A percentile compares a stretch with the other conserved stretches of the same genome.
Evolutionary conservation across 2,113 vertebrate genomes (phyloP).

Genomic region (Leptobrachium leishanense): DNA sequence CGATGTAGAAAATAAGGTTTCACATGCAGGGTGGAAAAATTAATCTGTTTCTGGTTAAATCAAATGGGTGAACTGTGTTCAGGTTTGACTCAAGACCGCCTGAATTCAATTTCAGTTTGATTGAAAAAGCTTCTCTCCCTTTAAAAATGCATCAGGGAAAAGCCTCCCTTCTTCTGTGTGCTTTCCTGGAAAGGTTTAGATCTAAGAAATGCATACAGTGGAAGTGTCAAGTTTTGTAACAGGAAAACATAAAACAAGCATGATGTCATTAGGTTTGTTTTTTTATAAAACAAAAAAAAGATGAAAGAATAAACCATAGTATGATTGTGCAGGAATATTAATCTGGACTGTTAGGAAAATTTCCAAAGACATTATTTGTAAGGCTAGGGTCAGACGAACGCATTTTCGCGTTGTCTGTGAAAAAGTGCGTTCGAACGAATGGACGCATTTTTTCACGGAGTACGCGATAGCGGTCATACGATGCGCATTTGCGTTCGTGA

Average conservation of each 20-base stretch:
- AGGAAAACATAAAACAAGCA: not conserved
- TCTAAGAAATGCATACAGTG: constrained; percentile 30
- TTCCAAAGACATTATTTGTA: not conserved
- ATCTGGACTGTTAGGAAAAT: not conserved
- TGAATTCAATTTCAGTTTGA: constrained; percentile 1
- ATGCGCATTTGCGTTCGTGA: too few relatives aligned
- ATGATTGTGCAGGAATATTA: not conserved
- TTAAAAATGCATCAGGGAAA: constrained; percentile 6
- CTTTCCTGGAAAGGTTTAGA: not conserved
- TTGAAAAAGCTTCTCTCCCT: not conserved
- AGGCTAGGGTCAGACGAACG: too few relatives aligned
- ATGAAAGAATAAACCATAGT: not conserved
- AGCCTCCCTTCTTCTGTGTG: not conserved
- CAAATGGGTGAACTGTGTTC: constrained; percentile 5
- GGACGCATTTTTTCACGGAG: too few relatives aligned
- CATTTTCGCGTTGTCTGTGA: too few relatives aligned
- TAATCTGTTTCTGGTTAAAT: not conserved
- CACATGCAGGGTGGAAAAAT: not conserved
- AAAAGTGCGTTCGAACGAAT: too few relatives aligned
- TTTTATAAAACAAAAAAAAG: not conserved
- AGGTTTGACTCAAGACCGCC: not conserved
- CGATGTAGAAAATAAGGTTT: not conserved
- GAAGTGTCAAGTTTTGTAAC: not conserved
- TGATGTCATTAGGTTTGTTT: not conserved
- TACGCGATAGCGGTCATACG: too few relatives aligned